Base-by-base conservation (phyloP, 2,797 vertebrate genomes). In the Microchirus variegatus region DNA sequence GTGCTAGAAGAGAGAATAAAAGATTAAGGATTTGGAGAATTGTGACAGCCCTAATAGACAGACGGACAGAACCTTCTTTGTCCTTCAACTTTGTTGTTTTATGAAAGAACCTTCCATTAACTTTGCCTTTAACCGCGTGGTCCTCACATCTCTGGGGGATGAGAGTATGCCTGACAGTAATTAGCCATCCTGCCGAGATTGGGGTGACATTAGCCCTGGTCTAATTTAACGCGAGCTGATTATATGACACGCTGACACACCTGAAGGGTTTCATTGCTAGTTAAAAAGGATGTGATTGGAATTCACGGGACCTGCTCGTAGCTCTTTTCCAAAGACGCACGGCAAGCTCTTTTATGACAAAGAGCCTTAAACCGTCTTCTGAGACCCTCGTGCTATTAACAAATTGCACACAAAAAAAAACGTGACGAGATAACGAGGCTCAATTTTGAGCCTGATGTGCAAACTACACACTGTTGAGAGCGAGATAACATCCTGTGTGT, bases 201-300 rank as follows among this genome's bases (percentile, higher is more conserved):
- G 75, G 50, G 63, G 62, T 77, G 78, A 81, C 86, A 87, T 89
- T 87, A 87, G 73, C 77, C 52, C 48, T 17, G 44, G 59, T 78
- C 70, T 81, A 82, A 90, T 90, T 89, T 88, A 79, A 85, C 73
- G 81, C 57, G 8, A 47, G 75, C 64, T 84, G 75, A 86, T 87
- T 89, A 83, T 84, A 80, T 83, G 84, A 86, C 73, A 67, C 67
- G 12, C 36, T 75, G 83, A 83, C 80, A 79, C 87, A 89, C 83
- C 85, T 87, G 85, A 90, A 54, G 65, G 70, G 63, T 75, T 88
- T 90, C 68, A 88, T 68, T 8, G 41, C 45, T 9, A 11, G 15
- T 59, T 67, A 47, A 65, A 22, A 66, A 73, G 53, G 54, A 84
- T 57, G 63, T 71, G 81, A 77, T 57, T 2, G 17, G 84, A 80